Evolutionary conservation across 2,888 invertebrate species (phyloP), one percentile per base, ranked within the genome.

Genomic region (Tetropium fuscum): DNA sequence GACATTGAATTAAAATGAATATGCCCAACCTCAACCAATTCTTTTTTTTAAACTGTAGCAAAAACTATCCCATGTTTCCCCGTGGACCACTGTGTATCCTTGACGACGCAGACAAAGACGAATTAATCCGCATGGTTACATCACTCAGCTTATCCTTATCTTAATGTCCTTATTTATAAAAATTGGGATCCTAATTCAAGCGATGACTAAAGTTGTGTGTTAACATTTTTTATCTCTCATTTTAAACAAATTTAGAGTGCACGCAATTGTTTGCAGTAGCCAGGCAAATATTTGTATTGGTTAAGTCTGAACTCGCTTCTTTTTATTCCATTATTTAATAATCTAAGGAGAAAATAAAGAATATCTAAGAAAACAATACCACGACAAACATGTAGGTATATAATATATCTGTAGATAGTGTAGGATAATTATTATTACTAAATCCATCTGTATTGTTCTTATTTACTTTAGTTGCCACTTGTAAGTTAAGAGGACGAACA

Each of bases 191-290:
- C 51, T 60, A 60, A 51, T 55, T 60, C 47, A n/a, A 51, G 49
- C 51, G 51, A 41, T 60, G 60, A 60, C 60, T 55, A 20, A 49
- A 43, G 32, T 36, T 13, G 22, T 19, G 13, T 30, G 41, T 25
- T 49, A 25, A 32, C 19, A 51, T n/a, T 48, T 34, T 36, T 55
- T 60, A 55, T 56, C 55, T 34, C 22, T 15, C 10, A 34, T 44
- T 32, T 60, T 51, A 60, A 43, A 55, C 22, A 55, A 60, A 54
- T 54, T n/a, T 56, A 40, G 32, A 34, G 38, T 22, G 48, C 48
- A 48, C 36, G 30, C 27, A 20, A 53, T 25, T 58, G 62, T 58
- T 59, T 48, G 53, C 45, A 58, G 62, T 59, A 63, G 62, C 58
- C 43, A 53, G 25, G 53, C 48, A 56, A 53, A 56, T 59, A 53